phyloP scores from a whole-genome alignment of 2,888 invertebrate species.

The Orthosia cruda region DNA sequence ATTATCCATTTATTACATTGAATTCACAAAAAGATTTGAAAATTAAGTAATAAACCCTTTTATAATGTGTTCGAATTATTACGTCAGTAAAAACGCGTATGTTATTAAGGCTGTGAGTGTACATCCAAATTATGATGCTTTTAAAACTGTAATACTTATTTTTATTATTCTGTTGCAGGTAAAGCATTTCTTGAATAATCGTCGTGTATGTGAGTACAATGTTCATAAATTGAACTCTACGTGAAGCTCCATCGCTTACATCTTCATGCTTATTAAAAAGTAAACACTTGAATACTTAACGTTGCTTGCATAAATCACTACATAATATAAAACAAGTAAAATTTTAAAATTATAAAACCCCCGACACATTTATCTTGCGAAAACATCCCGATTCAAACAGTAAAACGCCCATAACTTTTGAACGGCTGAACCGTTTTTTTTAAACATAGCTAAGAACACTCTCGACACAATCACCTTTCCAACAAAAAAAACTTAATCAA shows the following conservation, averaged over 20 bases:
- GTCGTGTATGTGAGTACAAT: conserved; percentile 43
- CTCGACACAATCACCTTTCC: too few relatives aligned
- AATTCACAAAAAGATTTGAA: conserved; percentile 14
- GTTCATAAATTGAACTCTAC: conserved; percentile 47
- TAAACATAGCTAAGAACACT: too few relatives aligned
- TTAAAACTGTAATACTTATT: conserved; percentile 33
- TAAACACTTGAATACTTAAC: conserved; percentile 24
- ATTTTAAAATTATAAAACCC: too few relatives aligned
- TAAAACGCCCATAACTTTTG: too few relatives aligned
- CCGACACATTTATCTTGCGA: too few relatives aligned
- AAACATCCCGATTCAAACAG: too few relatives aligned
- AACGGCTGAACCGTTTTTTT: too few relatives aligned
- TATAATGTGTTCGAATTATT: conserved; percentile 26
- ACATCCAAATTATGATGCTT: conserved; percentile 11
- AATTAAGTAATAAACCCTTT: conserved; percentile 20
- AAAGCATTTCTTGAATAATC: conserved; percentile 40
- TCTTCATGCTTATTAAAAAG: conserved; percentile 33
- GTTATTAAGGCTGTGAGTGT: conserved; percentile 10
- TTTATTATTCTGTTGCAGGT: conserved; percentile 60
- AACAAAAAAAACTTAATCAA: too few relatives aligned
- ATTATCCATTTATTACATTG: neutral
- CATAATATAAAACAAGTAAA: too few relatives aligned
- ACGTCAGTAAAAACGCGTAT: conserved; percentile 14
- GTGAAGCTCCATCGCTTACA: conserved; percentile 36
- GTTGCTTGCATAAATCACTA: conserved; percentile 19